Evolutionary conservation across 2,888 invertebrate species (phyloP).

Genomic region (Erebia palarica): DNA sequence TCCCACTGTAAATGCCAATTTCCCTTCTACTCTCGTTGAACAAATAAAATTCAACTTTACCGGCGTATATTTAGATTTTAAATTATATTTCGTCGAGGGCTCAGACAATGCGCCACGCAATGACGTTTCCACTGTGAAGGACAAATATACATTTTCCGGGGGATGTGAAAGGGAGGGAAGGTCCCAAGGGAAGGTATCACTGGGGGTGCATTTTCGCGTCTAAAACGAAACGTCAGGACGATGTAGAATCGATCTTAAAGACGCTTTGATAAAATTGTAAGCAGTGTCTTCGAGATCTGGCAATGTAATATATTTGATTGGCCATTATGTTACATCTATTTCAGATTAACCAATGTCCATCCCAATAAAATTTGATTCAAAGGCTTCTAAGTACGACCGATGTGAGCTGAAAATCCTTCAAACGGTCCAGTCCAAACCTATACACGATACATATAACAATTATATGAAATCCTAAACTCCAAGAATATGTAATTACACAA

Average conservation of each 20-base stretch:
- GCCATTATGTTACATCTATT: too few species aligned
- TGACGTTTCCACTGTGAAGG: slow-evolving; percentile 74
- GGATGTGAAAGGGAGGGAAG: slow-evolving; percentile 55
- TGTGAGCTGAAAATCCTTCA: too few species aligned
- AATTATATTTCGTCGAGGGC: slow-evolving; percentile 45
- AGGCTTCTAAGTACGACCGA: too few species aligned
- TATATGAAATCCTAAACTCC: too few species aligned
- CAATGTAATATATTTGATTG: too few species aligned
- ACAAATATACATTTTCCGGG: slow-evolving; percentile 46
- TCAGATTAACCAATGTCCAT: too few species aligned
- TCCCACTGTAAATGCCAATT: slow-evolving; percentile 79
- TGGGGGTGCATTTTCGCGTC: slow-evolving; percentile 72
- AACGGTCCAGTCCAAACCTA: too few species aligned
- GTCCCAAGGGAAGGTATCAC: slow-evolving; percentile 60
- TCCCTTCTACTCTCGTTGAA: slow-evolving; percentile 59
- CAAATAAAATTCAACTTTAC: slow-evolving; percentile 52
- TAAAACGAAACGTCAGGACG: slow-evolving; percentile 62
- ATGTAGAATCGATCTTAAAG: slow-evolving; percentile 78
- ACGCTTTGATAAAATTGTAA: slow-evolving; percentile 49
- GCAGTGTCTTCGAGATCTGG: too few species aligned
- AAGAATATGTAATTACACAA: too few species aligned
- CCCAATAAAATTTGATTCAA: too few species aligned
- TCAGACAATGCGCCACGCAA: slow-evolving; percentile 80
- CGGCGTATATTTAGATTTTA: slow-evolving; percentile 44
- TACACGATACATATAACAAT: too few species aligned